These are phyloP conservation scores for Paramisgurnus dabryanus DNA, from an alignment of 2,113 vertebrate genomes.

Conservation along the genomic window DNA sequence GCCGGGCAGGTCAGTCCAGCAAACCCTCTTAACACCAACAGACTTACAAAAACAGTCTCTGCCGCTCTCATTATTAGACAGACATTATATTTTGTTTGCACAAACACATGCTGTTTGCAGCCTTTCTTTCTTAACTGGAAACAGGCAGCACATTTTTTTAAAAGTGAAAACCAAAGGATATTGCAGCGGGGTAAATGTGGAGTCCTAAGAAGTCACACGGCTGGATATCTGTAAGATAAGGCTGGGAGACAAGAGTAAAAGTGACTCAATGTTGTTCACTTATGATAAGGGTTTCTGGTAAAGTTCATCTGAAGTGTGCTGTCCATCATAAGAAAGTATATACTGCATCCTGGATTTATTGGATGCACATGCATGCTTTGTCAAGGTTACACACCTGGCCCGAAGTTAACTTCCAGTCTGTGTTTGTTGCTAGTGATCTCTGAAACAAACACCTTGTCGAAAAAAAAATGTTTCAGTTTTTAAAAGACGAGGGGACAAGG, in stretches of 20 bases:
- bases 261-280: conserved; percentile 25
- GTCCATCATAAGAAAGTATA: background rate
- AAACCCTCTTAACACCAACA: conserved; percentile 32
- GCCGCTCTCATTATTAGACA: no score
- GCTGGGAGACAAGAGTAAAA: background rate
- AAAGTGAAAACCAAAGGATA: background rate
- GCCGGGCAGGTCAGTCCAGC: conserved; percentile 89
- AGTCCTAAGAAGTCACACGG: conserved; percentile 32
- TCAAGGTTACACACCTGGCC: no score
- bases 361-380: no score
- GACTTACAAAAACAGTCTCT: conserved; percentile 27
- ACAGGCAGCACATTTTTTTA: conserved; percentile 22
- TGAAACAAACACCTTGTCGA: no score
- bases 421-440: no score
- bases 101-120: conserved; percentile 38
- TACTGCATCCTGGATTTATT: conserved; percentile 7
- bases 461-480: no score
- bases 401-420: no score
- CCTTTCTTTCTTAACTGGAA: conserved; percentile 25
- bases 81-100: conserved; percentile 35
- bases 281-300: conserved; percentile 33
- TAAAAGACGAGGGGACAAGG: no score
- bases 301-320: conserved; percentile 43
- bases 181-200: background rate
- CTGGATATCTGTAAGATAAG: conserved; percentile 13